These are phyloP conservation scores for Parauchenoglanis punctatus DNA, from an alignment of 2,797 vertebrate species.

Conservation along the genomic window DNA sequence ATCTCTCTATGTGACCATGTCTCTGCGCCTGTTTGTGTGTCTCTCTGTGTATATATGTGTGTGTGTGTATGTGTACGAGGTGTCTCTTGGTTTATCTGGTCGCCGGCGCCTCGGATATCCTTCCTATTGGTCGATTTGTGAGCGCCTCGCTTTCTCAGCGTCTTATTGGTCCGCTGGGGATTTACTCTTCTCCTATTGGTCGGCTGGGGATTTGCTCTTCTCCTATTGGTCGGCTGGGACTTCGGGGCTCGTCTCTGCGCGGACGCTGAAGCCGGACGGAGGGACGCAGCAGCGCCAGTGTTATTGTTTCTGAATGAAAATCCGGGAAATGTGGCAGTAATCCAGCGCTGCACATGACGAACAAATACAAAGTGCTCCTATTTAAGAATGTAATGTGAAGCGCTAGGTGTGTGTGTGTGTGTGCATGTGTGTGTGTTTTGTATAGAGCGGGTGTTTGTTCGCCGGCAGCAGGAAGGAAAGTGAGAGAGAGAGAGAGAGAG, in stretches of 20 bases:
- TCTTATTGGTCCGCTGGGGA: slow-evolving; percentile 63
- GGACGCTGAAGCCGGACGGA: slow-evolving; percentile 69
- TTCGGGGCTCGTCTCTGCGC: slow-evolving; percentile 66
- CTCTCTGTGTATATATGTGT: too few relatives aligned
- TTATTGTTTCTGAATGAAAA: slow-evolving; percentile 75
- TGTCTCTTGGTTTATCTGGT: neutral
- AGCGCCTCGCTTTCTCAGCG: neutral
- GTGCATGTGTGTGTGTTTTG: slow-evolving; percentile 57
- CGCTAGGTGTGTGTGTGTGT: neutral
- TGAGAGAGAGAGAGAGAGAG: neutral
- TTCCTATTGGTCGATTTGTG: neutral
- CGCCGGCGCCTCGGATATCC: neutral
- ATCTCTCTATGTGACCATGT: neutral
- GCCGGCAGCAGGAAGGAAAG: neutral
- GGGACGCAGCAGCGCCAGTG: slow-evolving; percentile 57
- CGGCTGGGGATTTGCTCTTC: slow-evolving; percentile 34
- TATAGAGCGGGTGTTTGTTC: slow-evolving; percentile 32
- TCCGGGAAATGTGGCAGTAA: slow-evolving; percentile 60
- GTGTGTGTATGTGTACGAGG: neutral
- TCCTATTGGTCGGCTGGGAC: slow-evolving; percentile 69
- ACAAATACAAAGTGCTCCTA: neutral
- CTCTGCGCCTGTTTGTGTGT: neutral
- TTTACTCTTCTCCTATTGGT: slow-evolving; percentile 72
- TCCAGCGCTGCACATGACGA: slow-evolving; percentile 42
- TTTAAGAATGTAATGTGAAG: slow-evolving; percentile 39